Percentiles rank a stretch among this genome's conserved stretches.
Evolutionary conservation across 2,113 vertebrate genomes (phyloP).

Genomic region (Riparia riparia): DNA sequence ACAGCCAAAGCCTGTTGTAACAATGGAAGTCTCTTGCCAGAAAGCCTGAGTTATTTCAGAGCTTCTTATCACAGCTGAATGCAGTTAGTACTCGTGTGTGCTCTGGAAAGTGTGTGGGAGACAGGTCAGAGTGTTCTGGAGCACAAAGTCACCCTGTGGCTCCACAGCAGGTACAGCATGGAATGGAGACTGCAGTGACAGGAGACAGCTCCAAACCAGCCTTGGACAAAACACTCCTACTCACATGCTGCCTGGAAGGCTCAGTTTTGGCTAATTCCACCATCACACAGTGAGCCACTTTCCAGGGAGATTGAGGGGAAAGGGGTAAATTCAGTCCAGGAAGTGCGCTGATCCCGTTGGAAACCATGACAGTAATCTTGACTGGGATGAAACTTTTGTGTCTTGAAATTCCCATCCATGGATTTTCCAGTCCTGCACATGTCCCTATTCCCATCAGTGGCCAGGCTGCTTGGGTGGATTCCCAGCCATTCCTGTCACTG

Average conservation of each 20-base stretch:
- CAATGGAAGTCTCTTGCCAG: not conserved
- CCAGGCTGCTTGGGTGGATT: not conserved
- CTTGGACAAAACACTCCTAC: not conserved
- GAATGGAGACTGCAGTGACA: accelerated
- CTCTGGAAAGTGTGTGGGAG: not conserved
- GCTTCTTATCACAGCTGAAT: not conserved
- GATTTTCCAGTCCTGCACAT: not conserved
- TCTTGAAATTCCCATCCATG: not conserved
- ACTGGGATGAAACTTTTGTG: not conserved
- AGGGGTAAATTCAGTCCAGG: not conserved
- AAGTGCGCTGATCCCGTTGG: not conserved
- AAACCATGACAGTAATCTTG: not conserved
- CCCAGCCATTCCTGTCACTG: not conserved
- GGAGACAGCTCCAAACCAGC: not conserved
- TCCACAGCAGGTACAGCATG: not conserved
- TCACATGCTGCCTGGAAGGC: not conserved
- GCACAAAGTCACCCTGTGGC: not conserved
- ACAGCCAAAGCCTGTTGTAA: not conserved
- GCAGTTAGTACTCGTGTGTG: not conserved
- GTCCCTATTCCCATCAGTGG: not conserved
- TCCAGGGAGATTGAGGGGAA: not conserved
- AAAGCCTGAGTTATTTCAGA: not conserved
- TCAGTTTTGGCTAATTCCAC: not conserved
- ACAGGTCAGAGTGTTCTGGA: not conserved
- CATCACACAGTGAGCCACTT: not conserved